phyloP scores from a whole-genome alignment of 2,888 invertebrate species.

The Phania funesta region DNA sequence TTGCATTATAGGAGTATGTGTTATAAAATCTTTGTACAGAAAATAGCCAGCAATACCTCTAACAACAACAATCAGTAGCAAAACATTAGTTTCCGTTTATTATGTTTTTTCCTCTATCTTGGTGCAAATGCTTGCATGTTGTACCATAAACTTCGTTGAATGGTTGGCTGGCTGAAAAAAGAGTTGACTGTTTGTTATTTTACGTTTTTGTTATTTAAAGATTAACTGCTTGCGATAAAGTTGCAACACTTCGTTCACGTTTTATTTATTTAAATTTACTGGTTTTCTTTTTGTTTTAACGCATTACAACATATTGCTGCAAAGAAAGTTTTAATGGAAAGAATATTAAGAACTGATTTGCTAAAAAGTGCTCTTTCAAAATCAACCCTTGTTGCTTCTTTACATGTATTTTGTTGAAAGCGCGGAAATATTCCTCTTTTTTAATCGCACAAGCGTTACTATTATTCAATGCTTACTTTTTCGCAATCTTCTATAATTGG shows the following conservation, averaged over 20 bases:
- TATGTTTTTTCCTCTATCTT: constrained; percentile 35
- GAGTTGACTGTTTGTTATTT: constrained; percentile 30
- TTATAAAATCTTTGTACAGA: constrained; percentile 7
- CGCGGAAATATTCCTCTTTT: no score
- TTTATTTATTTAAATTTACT: background rate
- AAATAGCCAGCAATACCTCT: no score
- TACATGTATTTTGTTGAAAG: no score
- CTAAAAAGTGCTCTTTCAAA: no score
- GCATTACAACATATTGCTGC: constrained; percentile 42
- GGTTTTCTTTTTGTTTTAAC: constrained; percentile 27
- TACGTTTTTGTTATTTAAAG: constrained; percentile 56
- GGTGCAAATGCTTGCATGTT: constrained; percentile 24
- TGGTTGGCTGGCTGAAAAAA: constrained; percentile 6
- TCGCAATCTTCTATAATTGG: no score
- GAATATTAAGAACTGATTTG: constrained; percentile 43
- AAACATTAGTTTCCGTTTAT: constrained; percentile 60
- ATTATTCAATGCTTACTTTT: no score
- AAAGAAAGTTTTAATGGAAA: constrained; percentile 50
- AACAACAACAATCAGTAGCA: constrained; percentile 15
- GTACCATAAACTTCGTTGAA: constrained; percentile 31
- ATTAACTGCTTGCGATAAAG: constrained; percentile 64
- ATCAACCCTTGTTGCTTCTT: no score
- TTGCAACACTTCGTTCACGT: constrained; percentile 28
- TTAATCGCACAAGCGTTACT: no score
- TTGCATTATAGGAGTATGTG: constrained; percentile 5